Conservation (phyloP, 2,888 invertebrate genomes). For the Agriopis leucophaearia region DNA sequence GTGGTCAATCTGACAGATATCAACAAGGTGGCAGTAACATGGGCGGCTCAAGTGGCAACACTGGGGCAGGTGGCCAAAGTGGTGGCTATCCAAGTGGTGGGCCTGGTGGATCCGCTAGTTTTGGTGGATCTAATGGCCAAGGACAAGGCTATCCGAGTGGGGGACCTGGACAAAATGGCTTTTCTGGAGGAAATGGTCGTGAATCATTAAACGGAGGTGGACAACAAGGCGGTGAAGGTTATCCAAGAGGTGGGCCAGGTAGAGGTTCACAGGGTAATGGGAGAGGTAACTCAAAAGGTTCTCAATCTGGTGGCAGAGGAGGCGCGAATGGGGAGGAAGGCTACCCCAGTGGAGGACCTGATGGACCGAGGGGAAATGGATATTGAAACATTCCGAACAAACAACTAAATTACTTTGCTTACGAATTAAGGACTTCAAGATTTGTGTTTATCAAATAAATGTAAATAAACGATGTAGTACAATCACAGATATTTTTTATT, state of each 20-base stretch:
- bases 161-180: slow-evolving; percentile 49
- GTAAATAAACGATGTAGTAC: slow-evolving; percentile 39
- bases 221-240: slow-evolving; percentile 50
- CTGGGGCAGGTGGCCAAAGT: slow-evolving; percentile 46
- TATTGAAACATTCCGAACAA: slow-evolving; percentile 57
- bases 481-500: slow-evolving; percentile 39
- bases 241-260: slow-evolving; percentile 57
- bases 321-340: slow-evolving; percentile 61
- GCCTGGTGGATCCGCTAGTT: slow-evolving; percentile 38
- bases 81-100: slow-evolving; percentile 40
- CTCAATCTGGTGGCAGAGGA: slow-evolving; percentile 43
- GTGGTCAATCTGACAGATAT: slow-evolving; percentile 49
- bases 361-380: slow-evolving; percentile 76
- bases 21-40: slow-evolving; percentile 50
- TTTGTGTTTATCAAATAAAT: slow-evolving; percentile 28
- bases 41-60: slow-evolving; percentile 59
- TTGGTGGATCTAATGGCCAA: slow-evolving; percentile 11
- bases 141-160: slow-evolving; percentile 56
- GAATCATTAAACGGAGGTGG: slow-evolving; percentile 39
- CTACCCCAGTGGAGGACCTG: slow-evolving; percentile 77
- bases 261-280: slow-evolving; percentile 51
- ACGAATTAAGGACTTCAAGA: slow-evolving; percentile 10
- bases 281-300: slow-evolving; percentile 50
- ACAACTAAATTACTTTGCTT: slow-evolving; percentile 2
- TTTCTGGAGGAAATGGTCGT: slow-evolving; percentile 48